phyloP scores from a whole-genome alignment of 1,140 invertebrate species.

The Neodiprion virginianus region DNA sequence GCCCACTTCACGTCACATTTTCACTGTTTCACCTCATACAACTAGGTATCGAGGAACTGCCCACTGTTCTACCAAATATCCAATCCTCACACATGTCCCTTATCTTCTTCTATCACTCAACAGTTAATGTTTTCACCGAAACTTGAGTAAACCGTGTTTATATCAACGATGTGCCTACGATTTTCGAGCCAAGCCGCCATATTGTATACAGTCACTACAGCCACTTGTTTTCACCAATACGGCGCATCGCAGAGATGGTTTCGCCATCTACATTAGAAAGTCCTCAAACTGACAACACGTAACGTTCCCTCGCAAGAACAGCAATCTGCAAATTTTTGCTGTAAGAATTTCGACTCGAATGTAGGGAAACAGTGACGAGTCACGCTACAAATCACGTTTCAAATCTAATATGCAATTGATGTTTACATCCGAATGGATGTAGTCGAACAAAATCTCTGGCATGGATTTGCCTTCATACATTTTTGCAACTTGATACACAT shows the following conservation, averaged over 20 bases:
- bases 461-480: too few species aligned
- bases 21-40: slow-evolving; percentile 5
- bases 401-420: too few species aligned
- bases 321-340: too few species aligned
- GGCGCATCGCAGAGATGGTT: neutral
- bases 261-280: too few species aligned
- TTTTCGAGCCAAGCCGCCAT: slow-evolving; percentile 37
- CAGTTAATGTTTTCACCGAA: neutral
- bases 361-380: too few species aligned
- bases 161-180: neutral
- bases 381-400: too few species aligned
- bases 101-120: neutral
- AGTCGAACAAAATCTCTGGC: too few species aligned
- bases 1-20: slow-evolving; percentile 16
- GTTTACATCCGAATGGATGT: too few species aligned
- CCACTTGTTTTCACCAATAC: slow-evolving; percentile 41
- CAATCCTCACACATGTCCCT: neutral
- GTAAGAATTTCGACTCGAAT: too few species aligned
- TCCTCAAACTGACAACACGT: too few species aligned
- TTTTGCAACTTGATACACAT: too few species aligned
- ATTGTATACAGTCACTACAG: slow-evolving; percentile 51
- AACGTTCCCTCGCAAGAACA: too few species aligned
- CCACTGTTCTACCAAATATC: neutral
- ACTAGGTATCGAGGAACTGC: neutral
- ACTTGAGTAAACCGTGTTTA: neutral